These are phyloP conservation scores for Melanotaenia pygmaea DNA, from an alignment of 2,797 vertebrate species.

Conservation along the genomic window DNA sequence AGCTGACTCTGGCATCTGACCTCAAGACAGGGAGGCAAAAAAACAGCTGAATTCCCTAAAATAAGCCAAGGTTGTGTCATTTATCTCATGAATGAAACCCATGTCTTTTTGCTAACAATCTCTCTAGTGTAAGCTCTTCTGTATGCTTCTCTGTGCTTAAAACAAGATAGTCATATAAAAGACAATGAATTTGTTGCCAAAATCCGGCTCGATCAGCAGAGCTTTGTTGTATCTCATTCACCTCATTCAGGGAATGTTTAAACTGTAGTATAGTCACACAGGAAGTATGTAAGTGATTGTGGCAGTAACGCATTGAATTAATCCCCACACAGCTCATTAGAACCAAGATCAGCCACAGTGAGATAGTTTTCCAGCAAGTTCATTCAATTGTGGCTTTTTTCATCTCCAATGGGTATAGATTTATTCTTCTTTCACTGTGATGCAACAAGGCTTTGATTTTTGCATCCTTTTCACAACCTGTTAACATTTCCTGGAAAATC, in stretches of 20 bases:
- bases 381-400: background rate
- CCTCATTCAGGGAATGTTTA: background rate
- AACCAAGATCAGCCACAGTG: background rate
- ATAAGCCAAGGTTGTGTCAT: background rate
- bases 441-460: conserved; percentile 25
- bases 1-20: conserved; percentile 45
- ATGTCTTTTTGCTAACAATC: background rate
- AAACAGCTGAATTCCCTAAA: conserved; percentile 1
- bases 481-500: conserved; percentile 16
- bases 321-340: conserved; percentile 19
- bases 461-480: conserved; percentile 9
- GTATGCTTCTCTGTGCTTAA: background rate
- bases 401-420: background rate
- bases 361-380: background rate
- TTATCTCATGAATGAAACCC: background rate
- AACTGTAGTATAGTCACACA: background rate
- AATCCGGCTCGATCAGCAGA: conserved; percentile 6
- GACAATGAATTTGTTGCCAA: background rate
- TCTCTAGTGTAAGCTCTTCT: background rate
- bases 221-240: background rate
- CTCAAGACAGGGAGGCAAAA: conserved; percentile 6
- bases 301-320: conserved; percentile 19
- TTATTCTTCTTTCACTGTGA: conserved; percentile 3
- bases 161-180: background rate
- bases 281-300: background rate